A percentile compares a stretch with the other conserved stretches of the same genome.
phyloP scores from a whole-genome alignment of 2,797 vertebrate genomes.

The Epinephelus coioides region DNA sequence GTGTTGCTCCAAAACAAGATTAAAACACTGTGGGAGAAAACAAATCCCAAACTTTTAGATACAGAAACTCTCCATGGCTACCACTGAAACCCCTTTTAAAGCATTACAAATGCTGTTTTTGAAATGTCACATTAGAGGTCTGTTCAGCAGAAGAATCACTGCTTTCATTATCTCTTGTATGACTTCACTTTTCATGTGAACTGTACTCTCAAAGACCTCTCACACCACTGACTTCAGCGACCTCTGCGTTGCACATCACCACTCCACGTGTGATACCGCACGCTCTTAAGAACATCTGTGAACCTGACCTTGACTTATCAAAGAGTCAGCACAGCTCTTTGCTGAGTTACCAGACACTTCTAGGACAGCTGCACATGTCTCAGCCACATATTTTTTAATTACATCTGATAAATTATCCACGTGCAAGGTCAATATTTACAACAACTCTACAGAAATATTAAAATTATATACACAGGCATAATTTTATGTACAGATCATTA shows the following conservation, averaged over 20 bases:
- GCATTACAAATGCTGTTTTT: background rate
- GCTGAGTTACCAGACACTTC: background rate
- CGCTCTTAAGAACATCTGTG: constrained; percentile 23
- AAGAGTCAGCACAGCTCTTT: background rate
- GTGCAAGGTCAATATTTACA: background rate
- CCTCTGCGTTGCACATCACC: constrained; percentile 24
- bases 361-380: background rate
- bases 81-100: background rate
- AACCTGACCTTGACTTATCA: constrained; percentile 25
- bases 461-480: background rate
- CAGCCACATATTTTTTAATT: background rate
- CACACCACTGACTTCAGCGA: constrained; percentile 1
- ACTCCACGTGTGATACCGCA: constrained; percentile 18
- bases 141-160: background rate
- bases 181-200: background rate
- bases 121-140: background rate
- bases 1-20: constrained; percentile 50
- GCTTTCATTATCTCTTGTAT: background rate
- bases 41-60: background rate
- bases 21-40: constrained; percentile 21
- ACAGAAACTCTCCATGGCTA: background rate
- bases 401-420: background rate
- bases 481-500: background rate
- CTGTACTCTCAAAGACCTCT: constrained; percentile 28
- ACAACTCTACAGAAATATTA: background rate